These are phyloP conservation scores for Megaleporinus macrocephalus DNA, from an alignment of 2,113 vertebrate genomes.

Conservation along the genomic window DNA sequence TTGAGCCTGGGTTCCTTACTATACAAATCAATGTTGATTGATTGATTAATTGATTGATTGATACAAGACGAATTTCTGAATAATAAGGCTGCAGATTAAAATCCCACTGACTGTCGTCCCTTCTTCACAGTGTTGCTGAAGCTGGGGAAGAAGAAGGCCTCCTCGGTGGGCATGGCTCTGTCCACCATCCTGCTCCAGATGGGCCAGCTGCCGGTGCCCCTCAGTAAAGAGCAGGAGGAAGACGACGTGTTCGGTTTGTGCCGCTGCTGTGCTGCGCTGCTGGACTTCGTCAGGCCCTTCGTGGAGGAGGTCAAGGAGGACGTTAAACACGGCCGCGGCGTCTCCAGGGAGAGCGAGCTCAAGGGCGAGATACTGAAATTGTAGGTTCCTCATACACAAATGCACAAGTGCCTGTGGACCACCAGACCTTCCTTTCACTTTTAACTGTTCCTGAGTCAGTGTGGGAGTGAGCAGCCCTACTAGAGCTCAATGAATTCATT, in stretches of 20 bases:
- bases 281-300: constrained; percentile 86
- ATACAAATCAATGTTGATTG: too few relatives aligned
- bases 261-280: constrained; percentile 84
- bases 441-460: too few relatives aligned
- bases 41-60: too few relatives aligned
- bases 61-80: too few relatives aligned
- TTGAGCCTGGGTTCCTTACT: too few relatives aligned
- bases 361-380: constrained; percentile 90
- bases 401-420: neutral
- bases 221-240: constrained; percentile 85
- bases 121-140: constrained; percentile 82
- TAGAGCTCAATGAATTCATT: too few relatives aligned
- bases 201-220: constrained; percentile 86
- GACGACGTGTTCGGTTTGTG: constrained; percentile 86
- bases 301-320: constrained; percentile 79
- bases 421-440: too few relatives aligned
- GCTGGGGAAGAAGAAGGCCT: constrained; percentile 85
- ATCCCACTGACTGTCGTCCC: neutral
- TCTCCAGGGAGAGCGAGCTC: constrained; percentile 76
- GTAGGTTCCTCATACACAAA: constrained; percentile 75
- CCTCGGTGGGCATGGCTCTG: constrained; percentile 89
- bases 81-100: neutral
- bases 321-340: constrained; percentile 51
- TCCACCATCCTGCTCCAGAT: constrained; percentile 89
- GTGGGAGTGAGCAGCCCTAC: too few relatives aligned